Evolutionary conservation across 2,113 vertebrate species (phyloP).

Genomic region (Zapus hudsonius): DNA sequence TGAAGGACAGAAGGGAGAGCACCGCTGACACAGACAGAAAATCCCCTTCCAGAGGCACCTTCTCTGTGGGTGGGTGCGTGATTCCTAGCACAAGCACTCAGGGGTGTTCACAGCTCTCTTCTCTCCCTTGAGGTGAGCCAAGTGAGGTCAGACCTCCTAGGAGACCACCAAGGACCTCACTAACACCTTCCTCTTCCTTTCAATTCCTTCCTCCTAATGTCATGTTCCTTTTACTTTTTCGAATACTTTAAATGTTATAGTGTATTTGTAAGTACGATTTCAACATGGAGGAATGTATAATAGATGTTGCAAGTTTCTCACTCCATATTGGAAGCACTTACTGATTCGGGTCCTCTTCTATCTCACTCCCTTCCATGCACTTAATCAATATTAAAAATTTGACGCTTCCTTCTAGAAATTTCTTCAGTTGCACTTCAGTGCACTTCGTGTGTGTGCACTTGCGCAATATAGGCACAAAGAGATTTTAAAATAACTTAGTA

Average conservation of each 20-base stretch:
- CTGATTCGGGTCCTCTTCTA: background rate
- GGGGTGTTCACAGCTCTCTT: background rate
- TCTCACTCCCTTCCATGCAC: background rate
- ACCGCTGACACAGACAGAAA: background rate
- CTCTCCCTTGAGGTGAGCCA: background rate
- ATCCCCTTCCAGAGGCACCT: background rate
- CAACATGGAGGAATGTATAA: too few relatives aligned
- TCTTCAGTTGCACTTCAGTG: background rate
- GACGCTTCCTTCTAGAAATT: constrained; percentile 13
- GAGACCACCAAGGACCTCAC: background rate
- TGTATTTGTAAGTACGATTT: background rate
- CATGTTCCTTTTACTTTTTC: background rate
- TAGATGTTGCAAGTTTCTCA: background rate
- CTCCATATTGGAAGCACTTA: background rate
- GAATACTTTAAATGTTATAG: constrained; percentile 19
- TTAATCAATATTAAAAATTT: background rate
- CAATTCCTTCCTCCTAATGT: background rate
- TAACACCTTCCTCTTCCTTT: background rate
- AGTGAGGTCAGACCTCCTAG: background rate
- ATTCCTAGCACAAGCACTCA: background rate
- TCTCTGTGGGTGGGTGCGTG: background rate
- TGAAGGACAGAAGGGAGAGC: background rate
- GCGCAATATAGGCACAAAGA: background rate
- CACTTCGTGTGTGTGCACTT: background rate
- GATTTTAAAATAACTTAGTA: background rate